Evolutionary conservation across 2,888 invertebrate species (phyloP).

Genomic region (Lasius fuliginosus): DNA sequence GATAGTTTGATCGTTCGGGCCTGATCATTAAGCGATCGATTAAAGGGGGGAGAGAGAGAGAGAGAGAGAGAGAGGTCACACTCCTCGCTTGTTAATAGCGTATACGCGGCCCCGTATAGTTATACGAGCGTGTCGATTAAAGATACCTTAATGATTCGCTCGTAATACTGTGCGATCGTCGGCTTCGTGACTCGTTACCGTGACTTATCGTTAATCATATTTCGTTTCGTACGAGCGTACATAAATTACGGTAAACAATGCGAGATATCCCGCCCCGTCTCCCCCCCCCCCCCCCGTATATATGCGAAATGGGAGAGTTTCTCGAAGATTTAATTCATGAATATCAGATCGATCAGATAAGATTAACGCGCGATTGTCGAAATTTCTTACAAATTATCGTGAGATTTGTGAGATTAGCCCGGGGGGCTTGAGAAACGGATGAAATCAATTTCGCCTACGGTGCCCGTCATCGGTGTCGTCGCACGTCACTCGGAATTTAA

Average conservation of each 20-base stretch:
- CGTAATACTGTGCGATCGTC: constrained; percentile 56
- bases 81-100: constrained; percentile 75
- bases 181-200: constrained; percentile 52
- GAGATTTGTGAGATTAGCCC: constrained; percentile 17
- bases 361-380: constrained; percentile 18
- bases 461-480: constrained; percentile 1
- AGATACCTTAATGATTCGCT: constrained; percentile 75
- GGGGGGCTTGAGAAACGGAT: not conserved
- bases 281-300: too few species aligned
- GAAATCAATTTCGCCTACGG: constrained; percentile 16
- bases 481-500: not conserved
- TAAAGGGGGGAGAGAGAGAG: constrained; percentile 79
- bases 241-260: constrained; percentile 24
- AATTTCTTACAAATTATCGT: constrained; percentile 29
- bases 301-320: not conserved
- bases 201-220: constrained; percentile 74
- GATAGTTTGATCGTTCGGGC: constrained; percentile 81
- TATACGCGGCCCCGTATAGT: constrained; percentile 74
- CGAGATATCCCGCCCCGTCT: constrained; percentile 3
- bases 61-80: constrained; percentile 79
- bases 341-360: constrained; percentile 29
- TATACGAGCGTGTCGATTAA: constrained; percentile 72
- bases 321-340: constrained; percentile 8
- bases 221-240: constrained; percentile 39
- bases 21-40: constrained; percentile 84